Evolutionary conservation across 23 tunicate species (phyloP).

Genomic region (Trididemnum miniatum): DNA sequence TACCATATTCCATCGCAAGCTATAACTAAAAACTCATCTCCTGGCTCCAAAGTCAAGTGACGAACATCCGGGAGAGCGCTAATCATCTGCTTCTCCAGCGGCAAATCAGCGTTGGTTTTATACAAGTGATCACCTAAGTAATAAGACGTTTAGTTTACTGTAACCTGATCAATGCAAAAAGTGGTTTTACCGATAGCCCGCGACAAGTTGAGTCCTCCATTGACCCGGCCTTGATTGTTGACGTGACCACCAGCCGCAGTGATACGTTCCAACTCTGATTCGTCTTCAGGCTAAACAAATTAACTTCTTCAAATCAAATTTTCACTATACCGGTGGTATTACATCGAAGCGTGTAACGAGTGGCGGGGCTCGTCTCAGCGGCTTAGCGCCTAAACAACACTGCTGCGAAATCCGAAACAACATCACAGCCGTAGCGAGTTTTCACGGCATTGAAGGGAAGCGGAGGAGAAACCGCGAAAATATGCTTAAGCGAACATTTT

Average conservation of each 20-base stretch:
- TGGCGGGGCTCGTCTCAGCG: too few relatives aligned
- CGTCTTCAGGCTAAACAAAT: conserved; percentile 82
- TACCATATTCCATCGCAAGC: conserved; percentile 98
- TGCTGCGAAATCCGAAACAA: background rate
- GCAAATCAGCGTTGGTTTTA: conserved; percentile 61
- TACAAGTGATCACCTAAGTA: conserved; percentile 81
- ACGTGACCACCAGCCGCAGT: conserved; percentile 89
- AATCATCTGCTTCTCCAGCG: conserved; percentile 84
- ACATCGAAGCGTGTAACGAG: too few relatives aligned
- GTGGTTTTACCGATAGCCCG: conserved; percentile 94
- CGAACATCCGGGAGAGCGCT: conserved; percentile 81
- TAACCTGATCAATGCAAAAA: too few relatives aligned
- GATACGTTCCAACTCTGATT: conserved; percentile 63
- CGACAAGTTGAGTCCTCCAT: conserved; percentile 84
- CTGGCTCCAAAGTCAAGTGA: conserved; percentile 48
- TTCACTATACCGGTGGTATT: too few relatives aligned
- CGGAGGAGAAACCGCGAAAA: too few relatives aligned
- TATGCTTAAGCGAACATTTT: too few relatives aligned
- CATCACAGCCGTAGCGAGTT: too few relatives aligned
- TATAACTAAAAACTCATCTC: conserved; percentile 82
- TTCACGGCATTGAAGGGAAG: too few relatives aligned
- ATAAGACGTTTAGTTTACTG: too few relatives aligned
- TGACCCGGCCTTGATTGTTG: conserved; percentile 82
- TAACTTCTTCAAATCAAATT: too few relatives aligned
- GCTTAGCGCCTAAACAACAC: too few relatives aligned